Percentiles rank a stretch among this genome's conserved stretches.
phyloP scores from a whole-genome alignment of 35 echinoderm and acorn worm genomes.

The Apostichopus californicus region DNA sequence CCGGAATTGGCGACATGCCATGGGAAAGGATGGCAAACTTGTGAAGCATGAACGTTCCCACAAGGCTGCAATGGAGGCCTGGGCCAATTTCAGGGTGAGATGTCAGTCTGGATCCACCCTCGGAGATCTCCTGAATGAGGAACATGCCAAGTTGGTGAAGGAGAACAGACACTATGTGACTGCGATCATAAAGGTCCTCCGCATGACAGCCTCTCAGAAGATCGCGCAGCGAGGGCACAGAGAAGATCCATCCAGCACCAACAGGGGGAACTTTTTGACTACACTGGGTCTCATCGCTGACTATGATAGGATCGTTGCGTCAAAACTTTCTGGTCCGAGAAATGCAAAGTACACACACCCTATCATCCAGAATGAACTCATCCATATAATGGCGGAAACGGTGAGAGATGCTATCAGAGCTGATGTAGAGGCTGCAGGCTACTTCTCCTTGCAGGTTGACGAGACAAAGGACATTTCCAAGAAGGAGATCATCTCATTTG shows the following conservation, averaged over 20 bases:
- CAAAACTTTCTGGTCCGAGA: slow-evolving; percentile 28
- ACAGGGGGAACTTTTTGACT: background rate
- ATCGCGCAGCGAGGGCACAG: slow-evolving; percentile 40
- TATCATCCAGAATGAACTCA: slow-evolving; percentile 21
- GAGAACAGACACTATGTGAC: slow-evolving; percentile 42
- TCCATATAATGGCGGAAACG: slow-evolving; percentile 15
- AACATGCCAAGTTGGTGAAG: slow-evolving; percentile 13
- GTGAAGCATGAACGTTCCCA: slow-evolving; percentile 32
- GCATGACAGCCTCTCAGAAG: slow-evolving; percentile 49
- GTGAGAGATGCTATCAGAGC: slow-evolving; percentile 27
- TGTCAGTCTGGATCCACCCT: background rate
- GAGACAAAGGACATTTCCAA: slow-evolving; percentile 43
- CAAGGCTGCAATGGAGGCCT: slow-evolving; percentile 48
- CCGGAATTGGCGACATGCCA: slow-evolving; percentile 30
- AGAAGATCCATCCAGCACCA: slow-evolving; percentile 19
- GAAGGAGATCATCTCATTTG: slow-evolving; percentile 48
- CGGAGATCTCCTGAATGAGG: slow-evolving; percentile 29
- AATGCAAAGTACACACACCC: slow-evolving; percentile 42
- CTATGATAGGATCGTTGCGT: background rate
- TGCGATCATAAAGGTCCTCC: slow-evolving; percentile 28
- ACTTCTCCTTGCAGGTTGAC: slow-evolving; percentile 44
- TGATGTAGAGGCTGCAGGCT: slow-evolving; percentile 34
- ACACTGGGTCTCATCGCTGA: slow-evolving; percentile 32
- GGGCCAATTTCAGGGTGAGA: slow-evolving; percentile 30
- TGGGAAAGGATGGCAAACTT: slow-evolving; percentile 34